Evolutionary conservation across 2,113 vertebrate species (phyloP).

Genomic region (Ptyas mucosa): DNA sequence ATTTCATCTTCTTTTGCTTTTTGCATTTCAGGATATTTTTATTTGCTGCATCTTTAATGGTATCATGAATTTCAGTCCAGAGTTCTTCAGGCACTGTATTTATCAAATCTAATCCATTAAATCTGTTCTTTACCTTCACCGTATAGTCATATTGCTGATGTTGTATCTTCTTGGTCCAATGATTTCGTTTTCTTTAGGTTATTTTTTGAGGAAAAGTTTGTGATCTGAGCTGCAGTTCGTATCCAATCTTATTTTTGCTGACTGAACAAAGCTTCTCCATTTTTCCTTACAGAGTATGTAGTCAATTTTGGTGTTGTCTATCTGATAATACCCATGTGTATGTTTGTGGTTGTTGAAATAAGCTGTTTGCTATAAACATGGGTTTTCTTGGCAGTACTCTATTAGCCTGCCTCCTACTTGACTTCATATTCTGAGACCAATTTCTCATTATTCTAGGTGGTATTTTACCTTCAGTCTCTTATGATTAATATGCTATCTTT

Average conservation of each 20-base stretch:
- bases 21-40: neutral
- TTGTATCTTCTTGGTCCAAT: neutral
- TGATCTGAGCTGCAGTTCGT: neutral
- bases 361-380: neutral
- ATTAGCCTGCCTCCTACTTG: neutral
- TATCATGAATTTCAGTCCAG: neutral
- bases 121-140: neutral
- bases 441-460: neutral
- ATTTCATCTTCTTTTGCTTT: neutral
- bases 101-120: neutral
- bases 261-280: neutral
- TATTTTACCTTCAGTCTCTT: neutral
- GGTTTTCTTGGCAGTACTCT: neutral
- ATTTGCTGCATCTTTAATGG: neutral
- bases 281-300: neutral
- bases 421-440: neutral
- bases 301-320: neutral
- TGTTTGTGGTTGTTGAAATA: neutral
- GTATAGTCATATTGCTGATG: neutral
- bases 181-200: neutral
- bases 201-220: neutral
- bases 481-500: neutral
- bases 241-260: neutral
- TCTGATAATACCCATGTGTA: neutral
- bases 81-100: neutral